These are phyloP conservation scores for Drosophila bunnanda DNA, from an alignment of 2,888 invertebrate species.

Conservation along the genomic window DNA sequence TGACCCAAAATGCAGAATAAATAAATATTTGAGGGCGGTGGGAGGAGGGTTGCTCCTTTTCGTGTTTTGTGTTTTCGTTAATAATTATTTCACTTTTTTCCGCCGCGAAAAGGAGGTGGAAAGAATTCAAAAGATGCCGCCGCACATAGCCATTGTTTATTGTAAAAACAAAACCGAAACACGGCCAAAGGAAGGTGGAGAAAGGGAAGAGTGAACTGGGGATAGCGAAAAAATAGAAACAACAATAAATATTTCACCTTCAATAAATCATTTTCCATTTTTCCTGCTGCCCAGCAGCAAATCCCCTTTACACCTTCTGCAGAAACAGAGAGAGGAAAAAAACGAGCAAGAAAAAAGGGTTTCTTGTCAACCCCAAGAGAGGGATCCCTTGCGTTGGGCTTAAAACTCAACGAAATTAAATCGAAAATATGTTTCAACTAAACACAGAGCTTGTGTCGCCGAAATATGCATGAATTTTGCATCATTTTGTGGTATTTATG, in stretches of 20 bases:
- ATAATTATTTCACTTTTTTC: conserved; percentile 76
- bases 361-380: conserved; percentile 46
- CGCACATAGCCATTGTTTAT: conserved; percentile 60
- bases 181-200: conserved; percentile 3
- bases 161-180: conserved; percentile 37
- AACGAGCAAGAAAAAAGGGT: conserved; percentile 35
- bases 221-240: conserved; percentile 57
- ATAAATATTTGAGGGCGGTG: conserved; percentile 60
- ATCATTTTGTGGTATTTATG: not conserved
- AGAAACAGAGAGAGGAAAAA: not conserved
- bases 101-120: conserved; percentile 31
- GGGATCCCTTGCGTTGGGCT: not conserved
- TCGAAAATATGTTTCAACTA: conserved; percentile 16
- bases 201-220: conserved; percentile 37
- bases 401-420: conserved; percentile 14
- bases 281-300: conserved; percentile 41
- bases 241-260: conserved; percentile 84
- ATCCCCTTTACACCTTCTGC: conserved; percentile 42
- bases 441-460: not conserved
- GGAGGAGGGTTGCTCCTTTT: conserved; percentile 14
- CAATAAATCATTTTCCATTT: conserved; percentile 83
- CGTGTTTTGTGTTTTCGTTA: conserved; percentile 64
- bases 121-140: conserved; percentile 77
- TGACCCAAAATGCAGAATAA: conserved; percentile 82
- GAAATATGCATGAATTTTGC: not conserved